These are phyloP conservation scores for Syngnathoides biaculeatus DNA, from an alignment of 2,113 vertebrate genomes.

Conservation along the genomic window DNA sequence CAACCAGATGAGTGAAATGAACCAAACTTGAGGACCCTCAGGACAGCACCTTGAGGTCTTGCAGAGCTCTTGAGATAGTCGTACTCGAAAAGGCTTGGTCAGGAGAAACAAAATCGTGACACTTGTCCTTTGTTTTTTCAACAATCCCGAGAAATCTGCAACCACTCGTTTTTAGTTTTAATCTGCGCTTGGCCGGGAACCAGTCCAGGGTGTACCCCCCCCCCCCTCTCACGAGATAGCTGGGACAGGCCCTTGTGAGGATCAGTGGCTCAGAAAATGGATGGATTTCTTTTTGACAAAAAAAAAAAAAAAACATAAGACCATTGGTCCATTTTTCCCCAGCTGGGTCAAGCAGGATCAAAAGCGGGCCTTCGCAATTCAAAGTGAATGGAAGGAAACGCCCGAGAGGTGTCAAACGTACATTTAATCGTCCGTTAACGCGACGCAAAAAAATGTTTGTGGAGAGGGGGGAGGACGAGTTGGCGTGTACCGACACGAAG, in stretches of 20 bases:
- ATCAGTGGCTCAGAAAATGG: too few relatives aligned
- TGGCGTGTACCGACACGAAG: constrained; percentile 65
- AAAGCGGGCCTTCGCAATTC: neutral
- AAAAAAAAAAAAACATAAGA: too few relatives aligned
- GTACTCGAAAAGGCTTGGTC: too few relatives aligned
- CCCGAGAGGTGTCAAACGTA: too few relatives aligned
- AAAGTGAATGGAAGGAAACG: neutral
- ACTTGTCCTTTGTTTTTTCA: too few relatives aligned
- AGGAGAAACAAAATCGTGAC: too few relatives aligned
- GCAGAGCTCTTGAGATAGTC: too few relatives aligned
- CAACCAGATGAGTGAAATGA: neutral
- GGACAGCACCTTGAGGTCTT: neutral
- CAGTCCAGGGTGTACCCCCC: too few relatives aligned
- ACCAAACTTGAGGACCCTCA: neutral
- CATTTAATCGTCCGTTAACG: neutral
- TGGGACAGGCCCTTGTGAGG: too few relatives aligned
- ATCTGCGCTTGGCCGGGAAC: neutral
- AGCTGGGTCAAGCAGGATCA: neutral
- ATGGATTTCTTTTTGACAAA: too few relatives aligned
- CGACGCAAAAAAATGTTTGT: constrained; percentile 30
- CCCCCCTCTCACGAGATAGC: too few relatives aligned
- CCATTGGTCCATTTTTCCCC: neutral
- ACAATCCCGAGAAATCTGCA: neutral
- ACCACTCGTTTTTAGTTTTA: neutral
- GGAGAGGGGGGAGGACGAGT: constrained; percentile 22